Evolutionary conservation across 2,888 invertebrate species (phyloP), one percentile per base, ranked within the genome.

Genomic region (Pinctada fucata): DNA sequence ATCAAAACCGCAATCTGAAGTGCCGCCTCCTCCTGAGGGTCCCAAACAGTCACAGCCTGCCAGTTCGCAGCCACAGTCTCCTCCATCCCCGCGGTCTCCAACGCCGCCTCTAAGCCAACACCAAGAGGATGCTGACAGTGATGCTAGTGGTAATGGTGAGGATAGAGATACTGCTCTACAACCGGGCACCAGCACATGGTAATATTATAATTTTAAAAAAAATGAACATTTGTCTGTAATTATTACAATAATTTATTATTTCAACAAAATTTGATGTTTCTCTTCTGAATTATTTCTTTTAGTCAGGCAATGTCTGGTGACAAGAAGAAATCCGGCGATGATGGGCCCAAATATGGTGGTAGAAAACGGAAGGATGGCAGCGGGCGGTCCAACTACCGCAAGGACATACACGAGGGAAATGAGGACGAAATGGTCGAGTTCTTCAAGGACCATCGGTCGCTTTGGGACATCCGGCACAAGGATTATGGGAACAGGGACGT

Each of bases 381-480:
- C 66, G 66, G 66, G 66, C 66, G 66, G 16, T 66, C 66, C 66
- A 66, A 66, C 16, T 66, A 66, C 16, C 66, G 16, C 66, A 66
- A 66, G 66, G 66, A 66, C 66, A 66, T 66, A 66, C 66, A 6
- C 16, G 66, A 13, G 66, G 8, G 66, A 66, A 66, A 66, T 66
- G 64, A 68, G 67, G 75, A 79, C 70, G 79, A 79, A 70, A 66
- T 79, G 50, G 79, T 75, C 64, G 66, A 79, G 66, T 70, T 75
- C 70, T 78, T 68, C 73, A 78, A 78, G 78, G 63, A 67, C 63
- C 67, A 78, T 78, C 78, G 72, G 51, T 78, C 8, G 49, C 74
- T 78, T 68, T 74, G 78, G 78, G 78, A 78, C 52, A 58, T 78
- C 78, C 74, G 74, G 69, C 74, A 69, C 49, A 73, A 74, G 74